These are phyloP conservation scores for Odontophorus gujanensis DNA, from an alignment of 2,113 vertebrate species.

Conservation along the genomic window DNA sequence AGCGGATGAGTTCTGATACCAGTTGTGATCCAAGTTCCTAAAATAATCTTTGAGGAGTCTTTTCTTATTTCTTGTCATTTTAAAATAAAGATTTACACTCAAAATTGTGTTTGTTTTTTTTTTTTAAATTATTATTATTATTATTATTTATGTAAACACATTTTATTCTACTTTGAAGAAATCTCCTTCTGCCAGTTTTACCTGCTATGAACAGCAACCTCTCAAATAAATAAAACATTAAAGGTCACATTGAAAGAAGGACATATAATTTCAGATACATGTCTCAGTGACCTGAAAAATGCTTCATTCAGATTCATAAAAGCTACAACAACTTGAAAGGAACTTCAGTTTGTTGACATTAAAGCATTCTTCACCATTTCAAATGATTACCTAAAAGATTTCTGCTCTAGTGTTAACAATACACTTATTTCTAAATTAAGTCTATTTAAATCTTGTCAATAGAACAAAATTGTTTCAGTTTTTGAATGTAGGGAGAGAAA, in stretches of 20 bases:
- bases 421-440: not conserved
- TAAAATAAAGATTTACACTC: not conserved
- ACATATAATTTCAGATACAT: not conserved
- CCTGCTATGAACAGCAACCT: conserved; percentile 43
- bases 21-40: not conserved
- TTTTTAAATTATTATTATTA: conserved; percentile 8
- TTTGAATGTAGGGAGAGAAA: not conserved
- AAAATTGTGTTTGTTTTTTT: not conserved
- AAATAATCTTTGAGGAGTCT: not conserved
- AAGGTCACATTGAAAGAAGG: conserved; percentile 58
- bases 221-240: conserved; percentile 52
- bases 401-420: not conserved
- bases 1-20: not conserved
- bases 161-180: conserved; percentile 54
- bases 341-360: conserved; percentile 21
- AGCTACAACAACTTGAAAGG: not conserved
- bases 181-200: conserved; percentile 31
- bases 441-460: not conserved
- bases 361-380: not conserved
- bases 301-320: conserved; percentile 29
- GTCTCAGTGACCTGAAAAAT: not conserved
- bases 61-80: conserved; percentile 48
- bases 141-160: conserved; percentile 49
- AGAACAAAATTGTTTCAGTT: not conserved
- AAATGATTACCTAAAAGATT: conserved; percentile 6